A percentile compares a stretch with the other conserved stretches of the same genome.
Conservation (phyloP, 1,140 invertebrate genomes). For the Drosophila setifemur region DNA sequence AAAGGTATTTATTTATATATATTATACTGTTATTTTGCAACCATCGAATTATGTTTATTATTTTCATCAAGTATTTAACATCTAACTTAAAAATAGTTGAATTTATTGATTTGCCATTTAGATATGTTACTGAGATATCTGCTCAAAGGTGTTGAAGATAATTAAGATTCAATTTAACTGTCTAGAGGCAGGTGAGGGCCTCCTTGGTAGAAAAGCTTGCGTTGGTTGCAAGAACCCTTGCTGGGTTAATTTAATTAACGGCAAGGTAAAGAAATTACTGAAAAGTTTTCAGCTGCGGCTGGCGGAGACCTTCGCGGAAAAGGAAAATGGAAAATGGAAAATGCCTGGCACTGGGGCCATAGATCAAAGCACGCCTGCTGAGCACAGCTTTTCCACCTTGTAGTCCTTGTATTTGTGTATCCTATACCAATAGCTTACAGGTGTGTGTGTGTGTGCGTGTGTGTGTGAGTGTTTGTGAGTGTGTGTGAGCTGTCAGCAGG, state of each 20-base stretch:
- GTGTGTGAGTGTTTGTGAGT: not conserved
- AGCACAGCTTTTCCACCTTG: conserved; percentile 26
- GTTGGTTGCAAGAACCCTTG: conserved; percentile 34
- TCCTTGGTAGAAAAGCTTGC: too few species aligned
- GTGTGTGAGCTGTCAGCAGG: conserved; percentile 59
- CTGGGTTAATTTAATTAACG: conserved; percentile 75
- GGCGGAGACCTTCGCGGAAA: conserved; percentile 45
- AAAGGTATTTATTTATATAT: too few species aligned
- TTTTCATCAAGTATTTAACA: too few species aligned
- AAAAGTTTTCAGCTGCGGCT: conserved; percentile 27
- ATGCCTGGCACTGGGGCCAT: conserved; percentile 42
- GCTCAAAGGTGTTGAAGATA: too few species aligned
- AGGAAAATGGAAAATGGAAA: conserved; percentile 29
- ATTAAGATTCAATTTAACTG: too few species aligned
- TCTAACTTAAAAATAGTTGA: too few species aligned
- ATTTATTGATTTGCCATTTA: too few species aligned
- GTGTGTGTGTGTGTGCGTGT: not conserved
- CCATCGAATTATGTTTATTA: too few species aligned
- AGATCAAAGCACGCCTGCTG: conserved; percentile 70
- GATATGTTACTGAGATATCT: too few species aligned
- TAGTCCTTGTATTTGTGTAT: conserved; percentile 29
- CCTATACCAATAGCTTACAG: conserved; percentile 9
- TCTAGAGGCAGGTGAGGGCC: not conserved
- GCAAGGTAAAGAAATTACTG: conserved; percentile 62
- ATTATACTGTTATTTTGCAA: too few species aligned